Evolutionary conservation across 1,140 invertebrate genomes (phyloP).

Genomic region (Hypothenemus hampei): DNA sequence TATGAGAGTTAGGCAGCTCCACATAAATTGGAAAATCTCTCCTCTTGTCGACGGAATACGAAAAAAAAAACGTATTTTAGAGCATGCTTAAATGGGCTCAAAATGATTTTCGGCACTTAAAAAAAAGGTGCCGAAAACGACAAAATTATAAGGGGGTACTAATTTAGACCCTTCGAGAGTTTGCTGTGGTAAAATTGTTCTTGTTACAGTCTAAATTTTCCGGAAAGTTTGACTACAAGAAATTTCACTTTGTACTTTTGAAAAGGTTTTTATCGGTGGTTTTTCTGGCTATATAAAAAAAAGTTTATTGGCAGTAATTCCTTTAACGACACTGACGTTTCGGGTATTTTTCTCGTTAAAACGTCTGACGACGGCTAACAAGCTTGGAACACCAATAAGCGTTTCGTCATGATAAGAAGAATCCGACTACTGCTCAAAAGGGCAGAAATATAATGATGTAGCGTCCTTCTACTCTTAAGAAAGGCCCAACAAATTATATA

Average conservation of each 20-base stretch:
- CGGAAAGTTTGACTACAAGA: no score
- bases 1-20: constrained; percentile 7
- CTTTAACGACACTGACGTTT: constrained; percentile 15
- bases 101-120: constrained; percentile 12
- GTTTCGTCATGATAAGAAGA: no score
- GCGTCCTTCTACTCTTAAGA: constrained; percentile 7
- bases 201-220: no score
- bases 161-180: no score
- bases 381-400: constrained; percentile 10
- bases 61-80: constrained; percentile 14
- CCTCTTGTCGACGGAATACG: background rate
- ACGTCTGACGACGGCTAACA: constrained; percentile 14
- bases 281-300: no score
- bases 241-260: no score
- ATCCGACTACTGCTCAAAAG: constrained; percentile 4
- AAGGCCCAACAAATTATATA: no score
- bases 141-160: no score
- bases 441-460: constrained; percentile 21
- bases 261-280: no score
- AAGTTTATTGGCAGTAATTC: constrained; percentile 21
- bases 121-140: no score
- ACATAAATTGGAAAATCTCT: constrained; percentile 9
- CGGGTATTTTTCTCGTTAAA: constrained; percentile 24
- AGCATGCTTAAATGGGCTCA: constrained; percentile 4
- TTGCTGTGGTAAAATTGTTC: no score